These are phyloP conservation scores for Lithobates pipiens DNA, from an alignment of 2,797 vertebrate genomes.

Conservation along the genomic window DNA sequence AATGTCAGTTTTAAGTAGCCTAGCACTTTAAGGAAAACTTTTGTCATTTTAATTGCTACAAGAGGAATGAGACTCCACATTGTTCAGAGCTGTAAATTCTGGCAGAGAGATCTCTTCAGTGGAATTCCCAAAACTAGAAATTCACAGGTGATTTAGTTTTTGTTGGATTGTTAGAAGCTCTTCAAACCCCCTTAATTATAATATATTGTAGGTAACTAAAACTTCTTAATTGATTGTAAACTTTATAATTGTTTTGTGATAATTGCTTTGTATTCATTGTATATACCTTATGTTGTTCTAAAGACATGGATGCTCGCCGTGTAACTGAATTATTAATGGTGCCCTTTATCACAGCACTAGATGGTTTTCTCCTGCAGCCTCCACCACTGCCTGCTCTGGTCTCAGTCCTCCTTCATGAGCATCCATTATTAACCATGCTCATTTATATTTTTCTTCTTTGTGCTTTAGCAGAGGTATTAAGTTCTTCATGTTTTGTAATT, in stretches of 20 bases:
- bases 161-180: not conserved
- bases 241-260: not conserved
- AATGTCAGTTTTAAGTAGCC: too few species aligned
- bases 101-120: too few species aligned
- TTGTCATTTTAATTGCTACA: too few species aligned
- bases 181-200: not conserved
- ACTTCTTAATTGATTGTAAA: not conserved
- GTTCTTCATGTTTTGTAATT: not conserved
- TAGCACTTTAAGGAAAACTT: too few species aligned
- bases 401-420: not conserved
- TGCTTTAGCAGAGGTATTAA: too few species aligned
- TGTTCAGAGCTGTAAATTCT: too few species aligned
- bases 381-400: not conserved
- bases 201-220: not conserved
- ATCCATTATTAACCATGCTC: not conserved
- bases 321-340: conserved; percentile 20
- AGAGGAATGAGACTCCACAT: too few species aligned
- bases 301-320: not conserved
- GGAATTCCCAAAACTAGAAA: too few species aligned
- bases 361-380: not conserved
- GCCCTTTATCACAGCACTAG: not conserved
- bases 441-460: not conserved
- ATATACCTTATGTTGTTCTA: not conserved
- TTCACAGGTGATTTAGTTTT: not conserved
- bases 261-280: not conserved